phyloP scores from a whole-genome alignment of 2,797 vertebrate genomes.

The Taeniopygia guttata region DNA sequence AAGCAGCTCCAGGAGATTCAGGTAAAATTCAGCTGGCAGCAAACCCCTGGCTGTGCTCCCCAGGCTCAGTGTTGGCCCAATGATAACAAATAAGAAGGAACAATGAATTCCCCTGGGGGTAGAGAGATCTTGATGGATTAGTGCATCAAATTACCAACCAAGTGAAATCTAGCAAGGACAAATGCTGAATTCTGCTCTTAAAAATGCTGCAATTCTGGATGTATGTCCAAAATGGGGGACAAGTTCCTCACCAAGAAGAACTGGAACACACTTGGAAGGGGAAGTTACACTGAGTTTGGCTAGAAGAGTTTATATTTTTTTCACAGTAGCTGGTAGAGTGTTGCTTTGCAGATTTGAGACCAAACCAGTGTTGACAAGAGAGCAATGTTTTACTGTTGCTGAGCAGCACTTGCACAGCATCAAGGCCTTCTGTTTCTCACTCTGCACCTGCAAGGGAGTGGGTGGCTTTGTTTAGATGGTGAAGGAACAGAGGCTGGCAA shows the following conservation, averaged over 20 bases:
- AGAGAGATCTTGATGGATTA: background rate
- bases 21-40: background rate
- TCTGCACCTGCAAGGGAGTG: background rate
- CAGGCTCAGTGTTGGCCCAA: background rate
- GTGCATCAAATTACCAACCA: background rate
- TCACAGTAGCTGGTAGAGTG: background rate
- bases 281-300: background rate
- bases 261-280: rapidly evolving
- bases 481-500: background rate
- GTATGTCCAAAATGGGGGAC: background rate
- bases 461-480: background rate
- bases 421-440: background rate
- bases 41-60: background rate
- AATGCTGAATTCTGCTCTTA: background rate
- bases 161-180: background rate
- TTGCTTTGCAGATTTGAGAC: background rate
- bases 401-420: background rate
- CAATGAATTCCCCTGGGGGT: background rate
- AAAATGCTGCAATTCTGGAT: background rate
- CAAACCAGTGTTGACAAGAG: background rate
- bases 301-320: background rate
- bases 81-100: background rate
- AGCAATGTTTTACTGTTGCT: background rate
- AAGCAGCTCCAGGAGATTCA: background rate
- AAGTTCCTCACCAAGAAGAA: background rate